phyloP scores from a whole-genome alignment of 2,888 invertebrate species.

The Lordiphosa andalusiaca region DNA sequence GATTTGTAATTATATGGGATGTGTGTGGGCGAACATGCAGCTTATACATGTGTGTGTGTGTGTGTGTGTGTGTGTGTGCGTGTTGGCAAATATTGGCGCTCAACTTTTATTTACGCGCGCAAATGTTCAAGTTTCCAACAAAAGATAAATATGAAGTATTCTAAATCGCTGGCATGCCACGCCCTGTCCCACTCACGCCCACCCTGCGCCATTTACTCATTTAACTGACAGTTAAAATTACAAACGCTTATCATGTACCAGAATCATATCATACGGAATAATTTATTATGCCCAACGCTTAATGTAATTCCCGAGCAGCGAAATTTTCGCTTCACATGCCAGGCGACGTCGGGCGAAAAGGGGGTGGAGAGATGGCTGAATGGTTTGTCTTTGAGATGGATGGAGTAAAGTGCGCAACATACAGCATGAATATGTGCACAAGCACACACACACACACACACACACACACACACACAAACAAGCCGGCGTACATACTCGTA shows the following conservation, averaged over 20 bases:
- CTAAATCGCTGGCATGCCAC: slow-evolving; percentile 59
- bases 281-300: slow-evolving; percentile 73
- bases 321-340: slow-evolving; percentile 46
- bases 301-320: slow-evolving; percentile 69
- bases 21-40: too few species aligned
- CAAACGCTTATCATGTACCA: slow-evolving; percentile 74
- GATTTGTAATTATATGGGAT: slow-evolving; percentile 51
- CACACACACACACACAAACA: slow-evolving; percentile 10
- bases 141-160: slow-evolving; percentile 72
- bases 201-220: slow-evolving; percentile 58
- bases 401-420: slow-evolving; percentile 67
- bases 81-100: slow-evolving; percentile 62
- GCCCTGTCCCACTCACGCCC: neutral
- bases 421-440: slow-evolving; percentile 53
- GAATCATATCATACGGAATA: slow-evolving; percentile 75
- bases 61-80: slow-evolving; percentile 16
- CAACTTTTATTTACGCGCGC: slow-evolving; percentile 70
- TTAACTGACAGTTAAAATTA: slow-evolving; percentile 75
- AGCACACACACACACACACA: slow-evolving; percentile 12
- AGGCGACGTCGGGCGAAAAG: slow-evolving; percentile 7
- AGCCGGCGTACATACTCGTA: slow-evolving; percentile 9
- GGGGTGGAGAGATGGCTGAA: slow-evolving; percentile 27
- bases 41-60: slow-evolving; percentile 13
- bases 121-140: slow-evolving; percentile 70
- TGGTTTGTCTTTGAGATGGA: slow-evolving; percentile 66